A percentile compares a stretch with the other conserved stretches of the same genome.
Conservation (phyloP, 2,113 vertebrate species). For the Eolophus roseicapilla region DNA sequence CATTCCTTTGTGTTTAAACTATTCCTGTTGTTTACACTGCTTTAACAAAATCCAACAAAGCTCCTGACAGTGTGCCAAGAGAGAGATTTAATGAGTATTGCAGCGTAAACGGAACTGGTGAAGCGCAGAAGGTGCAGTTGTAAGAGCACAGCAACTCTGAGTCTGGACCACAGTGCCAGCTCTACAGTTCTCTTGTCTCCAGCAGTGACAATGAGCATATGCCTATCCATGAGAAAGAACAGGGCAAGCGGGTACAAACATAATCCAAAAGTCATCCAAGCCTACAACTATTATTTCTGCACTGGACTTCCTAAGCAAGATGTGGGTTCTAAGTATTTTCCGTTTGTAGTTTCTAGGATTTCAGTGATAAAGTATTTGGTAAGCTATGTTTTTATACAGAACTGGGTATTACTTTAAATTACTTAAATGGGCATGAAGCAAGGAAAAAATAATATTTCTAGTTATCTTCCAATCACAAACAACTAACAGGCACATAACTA, state of each 20-base stretch:
- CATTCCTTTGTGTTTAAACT: constrained; percentile 27
- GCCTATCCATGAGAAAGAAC: neutral
- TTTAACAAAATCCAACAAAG: constrained; percentile 32
- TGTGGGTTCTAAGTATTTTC: neutral
- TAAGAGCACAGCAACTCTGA: neutral
- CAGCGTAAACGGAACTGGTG: constrained; percentile 21
- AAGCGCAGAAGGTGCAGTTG: constrained; percentile 33
- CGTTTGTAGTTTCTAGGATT: neutral
- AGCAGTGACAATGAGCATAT: accelerated
- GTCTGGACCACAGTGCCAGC: neutral
- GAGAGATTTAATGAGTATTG: constrained; percentile 38
- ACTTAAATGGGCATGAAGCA: neutral
- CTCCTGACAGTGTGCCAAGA: constrained; percentile 35
- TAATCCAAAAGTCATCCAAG: neutral
- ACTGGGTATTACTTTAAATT: neutral
- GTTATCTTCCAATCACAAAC: neutral
- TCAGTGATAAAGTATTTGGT: neutral
- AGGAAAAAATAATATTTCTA: neutral
- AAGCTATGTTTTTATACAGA: neutral
- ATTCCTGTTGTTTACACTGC: neutral
- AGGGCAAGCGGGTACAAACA: neutral
- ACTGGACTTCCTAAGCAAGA: neutral
- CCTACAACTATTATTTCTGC: neutral
- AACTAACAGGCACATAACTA: neutral
- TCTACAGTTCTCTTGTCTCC: neutral